Percentiles rank a stretch among this genome's conserved stretches.
These are phyloP conservation scores for Calyptommatus sinebrachiatus DNA, from an alignment of 2,113 vertebrate genomes.

Conservation along the genomic window DNA sequence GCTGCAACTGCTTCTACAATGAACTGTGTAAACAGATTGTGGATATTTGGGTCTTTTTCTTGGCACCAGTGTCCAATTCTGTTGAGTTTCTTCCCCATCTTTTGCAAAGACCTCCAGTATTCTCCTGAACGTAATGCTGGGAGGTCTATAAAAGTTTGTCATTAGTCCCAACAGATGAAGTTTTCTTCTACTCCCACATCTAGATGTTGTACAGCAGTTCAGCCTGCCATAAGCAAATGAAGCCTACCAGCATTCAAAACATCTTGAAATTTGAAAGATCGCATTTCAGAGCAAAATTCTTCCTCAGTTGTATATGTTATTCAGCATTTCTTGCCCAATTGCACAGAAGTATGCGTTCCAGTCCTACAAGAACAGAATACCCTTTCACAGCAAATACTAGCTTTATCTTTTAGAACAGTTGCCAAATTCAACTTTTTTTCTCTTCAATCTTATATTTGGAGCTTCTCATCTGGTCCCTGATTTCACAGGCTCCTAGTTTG, in stretches of 20 bases:
- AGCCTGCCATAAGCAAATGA: slow-evolving; percentile 30
- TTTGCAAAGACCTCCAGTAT: background rate
- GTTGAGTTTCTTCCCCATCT: background rate
- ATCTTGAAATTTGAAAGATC: slow-evolving; percentile 19
- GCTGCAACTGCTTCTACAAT: slow-evolving; percentile 12
- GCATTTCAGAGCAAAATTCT: background rate
- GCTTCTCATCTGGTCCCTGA: background rate
- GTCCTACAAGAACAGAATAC: too few species aligned
- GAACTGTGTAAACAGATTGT: slow-evolving; percentile 29
- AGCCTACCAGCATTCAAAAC: slow-evolving; percentile 46
- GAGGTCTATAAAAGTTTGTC: slow-evolving; percentile 45
- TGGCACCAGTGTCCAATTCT: slow-evolving; percentile 32
- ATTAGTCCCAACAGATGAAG: slow-evolving; percentile 35
- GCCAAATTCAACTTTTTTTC: background rate
- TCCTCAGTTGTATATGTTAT: background rate
- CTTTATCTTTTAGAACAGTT: too few species aligned
- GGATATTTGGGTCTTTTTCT: slow-evolving; percentile 29
- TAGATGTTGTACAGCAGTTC: slow-evolving; percentile 30
- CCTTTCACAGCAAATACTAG: background rate
- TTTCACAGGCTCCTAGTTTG: too few species aligned
- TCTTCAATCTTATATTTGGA: background rate
- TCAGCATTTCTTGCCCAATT: too few species aligned
- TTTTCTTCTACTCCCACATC: slow-evolving; percentile 35
- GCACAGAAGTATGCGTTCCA: background rate
- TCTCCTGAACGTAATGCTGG: slow-evolving; percentile 25